Evolutionary conservation across 2,888 invertebrate genomes (phyloP).

Genomic region (Mechanitis mazaeus): DNA sequence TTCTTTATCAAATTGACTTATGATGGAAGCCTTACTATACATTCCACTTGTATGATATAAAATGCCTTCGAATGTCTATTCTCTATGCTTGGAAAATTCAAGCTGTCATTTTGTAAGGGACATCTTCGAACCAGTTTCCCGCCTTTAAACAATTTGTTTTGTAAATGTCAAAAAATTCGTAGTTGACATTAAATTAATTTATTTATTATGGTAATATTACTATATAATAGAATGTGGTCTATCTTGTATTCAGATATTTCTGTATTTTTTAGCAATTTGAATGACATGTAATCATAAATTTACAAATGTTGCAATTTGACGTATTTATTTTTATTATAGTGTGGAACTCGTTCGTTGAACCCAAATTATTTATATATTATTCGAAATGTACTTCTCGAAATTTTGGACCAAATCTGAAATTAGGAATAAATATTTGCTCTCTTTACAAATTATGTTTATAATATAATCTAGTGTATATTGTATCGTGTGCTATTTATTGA

Average conservation of each 20-base stretch:
- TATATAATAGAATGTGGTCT: too few species aligned
- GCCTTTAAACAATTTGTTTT: slow-evolving; percentile 1
- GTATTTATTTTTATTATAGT: neutral
- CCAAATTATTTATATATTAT: slow-evolving; percentile 4
- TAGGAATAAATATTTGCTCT: slow-evolving; percentile 53
- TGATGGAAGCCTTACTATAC: slow-evolving; percentile 71
- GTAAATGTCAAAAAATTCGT: neutral
- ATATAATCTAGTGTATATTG: slow-evolving; percentile 14
- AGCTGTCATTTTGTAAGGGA: slow-evolving; percentile 4
- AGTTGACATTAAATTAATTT: neutral
- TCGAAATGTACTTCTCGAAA: slow-evolving; percentile 38
- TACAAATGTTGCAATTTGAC: too few species aligned
- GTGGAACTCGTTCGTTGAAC: slow-evolving; percentile 1
- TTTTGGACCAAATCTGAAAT: slow-evolving; percentile 62
- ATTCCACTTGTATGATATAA: slow-evolving; percentile 71
- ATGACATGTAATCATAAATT: neutral
- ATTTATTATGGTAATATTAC: neutral
- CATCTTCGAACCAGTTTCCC: slow-evolving; percentile 10
- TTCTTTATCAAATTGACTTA: slow-evolving; percentile 42
- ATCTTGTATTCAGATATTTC: too few species aligned
- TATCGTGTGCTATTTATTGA: slow-evolving; percentile 21
- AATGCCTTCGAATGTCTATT: slow-evolving; percentile 63
- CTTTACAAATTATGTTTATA: slow-evolving; percentile 42
- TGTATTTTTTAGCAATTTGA: too few species aligned
- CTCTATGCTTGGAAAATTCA: slow-evolving; percentile 36